phyloP scores from a whole-genome alignment of 2,888 invertebrate species.

The Tipula helvola region DNA sequence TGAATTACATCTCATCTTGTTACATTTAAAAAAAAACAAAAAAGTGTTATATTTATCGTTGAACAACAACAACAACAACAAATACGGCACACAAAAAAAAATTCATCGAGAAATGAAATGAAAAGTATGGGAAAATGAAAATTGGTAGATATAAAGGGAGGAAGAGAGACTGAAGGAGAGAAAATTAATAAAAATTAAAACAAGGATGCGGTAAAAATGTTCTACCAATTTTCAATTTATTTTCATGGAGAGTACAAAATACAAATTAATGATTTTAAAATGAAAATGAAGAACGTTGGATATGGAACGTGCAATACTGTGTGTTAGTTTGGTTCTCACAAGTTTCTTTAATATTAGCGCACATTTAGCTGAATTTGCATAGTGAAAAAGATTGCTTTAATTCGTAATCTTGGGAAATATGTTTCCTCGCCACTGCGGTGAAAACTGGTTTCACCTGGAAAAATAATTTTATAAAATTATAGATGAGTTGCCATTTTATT shows the following conservation, averaged over 20 bases:
- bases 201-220: background rate
- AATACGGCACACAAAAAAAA: background rate
- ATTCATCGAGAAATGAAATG: background rate
- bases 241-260: background rate
- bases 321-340: no score
- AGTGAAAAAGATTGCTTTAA: no score
- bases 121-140: background rate
- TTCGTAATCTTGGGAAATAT: no score
- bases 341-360: no score
- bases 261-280: background rate
- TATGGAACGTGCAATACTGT: background rate
- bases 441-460: no score
- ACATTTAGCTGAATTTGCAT: no score
- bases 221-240: background rate
- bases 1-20: constrained; percentile 15
- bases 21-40: background rate
- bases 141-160: background rate
- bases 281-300: background rate
- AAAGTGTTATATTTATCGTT: constrained; percentile 4
- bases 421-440: no score
- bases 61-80: background rate
- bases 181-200: background rate
- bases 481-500: no score
- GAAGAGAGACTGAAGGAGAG: background rate
- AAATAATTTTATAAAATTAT: no score